Conservation (phyloP, 2,113 vertebrate species). For the Malurus cyaneus region DNA sequence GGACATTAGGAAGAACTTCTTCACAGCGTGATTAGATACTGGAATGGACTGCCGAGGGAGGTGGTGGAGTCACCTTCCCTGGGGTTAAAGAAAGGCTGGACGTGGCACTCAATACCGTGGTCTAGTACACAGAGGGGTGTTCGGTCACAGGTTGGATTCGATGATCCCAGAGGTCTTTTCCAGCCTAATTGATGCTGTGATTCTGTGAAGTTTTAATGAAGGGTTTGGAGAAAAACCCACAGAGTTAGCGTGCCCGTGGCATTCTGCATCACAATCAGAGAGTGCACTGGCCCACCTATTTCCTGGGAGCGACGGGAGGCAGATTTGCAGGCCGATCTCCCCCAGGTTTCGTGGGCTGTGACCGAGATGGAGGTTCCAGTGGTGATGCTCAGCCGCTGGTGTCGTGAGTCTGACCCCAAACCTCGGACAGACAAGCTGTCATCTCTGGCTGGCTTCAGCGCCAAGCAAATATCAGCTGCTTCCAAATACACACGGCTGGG, state of each 20-base stretch:
- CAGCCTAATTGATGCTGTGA: not conserved
- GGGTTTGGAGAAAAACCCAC: rapidly evolving
- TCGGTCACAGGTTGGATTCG: not conserved
- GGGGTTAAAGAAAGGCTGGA: not conserved
- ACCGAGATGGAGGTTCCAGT: rapidly evolving
- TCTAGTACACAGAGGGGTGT: not conserved
- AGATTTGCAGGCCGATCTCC: too few relatives aligned
- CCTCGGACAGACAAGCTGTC: not conserved
- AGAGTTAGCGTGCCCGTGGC: rapidly evolving
- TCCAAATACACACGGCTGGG: rapidly evolving
- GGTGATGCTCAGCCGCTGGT: not conserved
- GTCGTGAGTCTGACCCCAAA: rapidly evolving
- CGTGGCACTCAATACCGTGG: not conserved
- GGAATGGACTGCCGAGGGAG: too few relatives aligned
- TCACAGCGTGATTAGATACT: not conserved
- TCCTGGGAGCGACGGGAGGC: rapidly evolving
- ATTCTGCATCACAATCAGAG: rapidly evolving
- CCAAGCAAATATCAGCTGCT: not conserved
- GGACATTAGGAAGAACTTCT: not conserved
- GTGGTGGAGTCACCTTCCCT: not conserved
- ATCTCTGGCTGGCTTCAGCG: rapidly evolving
- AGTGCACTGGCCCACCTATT: rapidly evolving
- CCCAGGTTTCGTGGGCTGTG: rapidly evolving
- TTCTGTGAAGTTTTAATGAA: not conserved
- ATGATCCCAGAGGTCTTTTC: not conserved